Evolutionary conservation across 2,113 vertebrate genomes (phyloP).

Genomic region (Alligator mississippiensis): DNA sequence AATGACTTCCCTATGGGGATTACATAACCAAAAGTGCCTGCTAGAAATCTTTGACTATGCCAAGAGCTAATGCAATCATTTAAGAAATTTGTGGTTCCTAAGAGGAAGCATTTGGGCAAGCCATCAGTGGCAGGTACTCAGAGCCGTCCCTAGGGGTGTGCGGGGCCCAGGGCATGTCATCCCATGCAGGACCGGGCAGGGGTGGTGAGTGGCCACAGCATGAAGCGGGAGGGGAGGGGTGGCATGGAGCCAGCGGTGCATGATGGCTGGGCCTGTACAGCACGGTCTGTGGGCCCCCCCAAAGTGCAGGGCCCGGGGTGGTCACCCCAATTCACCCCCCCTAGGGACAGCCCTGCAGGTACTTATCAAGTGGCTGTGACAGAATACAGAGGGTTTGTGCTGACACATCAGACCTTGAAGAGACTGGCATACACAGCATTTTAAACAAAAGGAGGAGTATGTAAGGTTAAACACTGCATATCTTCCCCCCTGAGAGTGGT

Average conservation of each 20-base stretch:
- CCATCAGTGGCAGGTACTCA: neutral
- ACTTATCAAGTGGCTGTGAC: too few species aligned
- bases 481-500: neutral
- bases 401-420: neutral
- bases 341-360: too few species aligned
- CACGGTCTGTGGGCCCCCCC: too few species aligned
- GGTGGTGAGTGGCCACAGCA: neutral
- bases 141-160: accelerated
- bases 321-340: too few species aligned
- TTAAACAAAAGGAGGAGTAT: neutral
- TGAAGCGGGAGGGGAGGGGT: neutral
- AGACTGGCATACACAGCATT: neutral
- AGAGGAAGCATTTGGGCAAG: neutral
- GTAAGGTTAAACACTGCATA: neutral
- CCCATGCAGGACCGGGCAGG: neutral
- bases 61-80: neutral
- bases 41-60: neutral
- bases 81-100: neutral
- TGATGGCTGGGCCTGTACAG: too few species aligned
- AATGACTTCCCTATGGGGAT: neutral
- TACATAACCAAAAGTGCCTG: conserved; percentile 15
- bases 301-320: too few species aligned
- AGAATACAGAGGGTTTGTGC: too few species aligned
- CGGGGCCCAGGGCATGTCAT: too few species aligned
- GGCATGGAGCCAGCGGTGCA: too few species aligned